Conservation (phyloP, 2,797 vertebrate species). For the Acanthiza pusilla region DNA sequence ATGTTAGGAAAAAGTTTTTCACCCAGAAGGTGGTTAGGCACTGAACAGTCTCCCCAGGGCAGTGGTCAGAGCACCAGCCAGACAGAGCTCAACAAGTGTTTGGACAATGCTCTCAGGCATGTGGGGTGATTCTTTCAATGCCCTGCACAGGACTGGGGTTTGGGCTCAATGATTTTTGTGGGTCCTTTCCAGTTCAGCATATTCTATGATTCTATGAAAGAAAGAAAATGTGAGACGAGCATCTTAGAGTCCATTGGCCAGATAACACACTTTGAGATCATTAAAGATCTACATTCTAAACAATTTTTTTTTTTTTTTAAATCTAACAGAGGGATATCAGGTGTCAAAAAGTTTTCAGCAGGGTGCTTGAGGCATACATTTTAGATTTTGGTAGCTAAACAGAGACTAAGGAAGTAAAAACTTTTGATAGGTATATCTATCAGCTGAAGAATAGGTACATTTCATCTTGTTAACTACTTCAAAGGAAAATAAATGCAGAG, state of each 20-base stretch:
- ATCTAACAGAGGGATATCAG: not conserved
- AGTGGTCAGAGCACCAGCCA: too few relatives aligned
- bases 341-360: not conserved
- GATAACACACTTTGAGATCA: not conserved
- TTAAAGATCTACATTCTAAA: not conserved
- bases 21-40: not conserved
- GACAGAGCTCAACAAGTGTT: not conserved
- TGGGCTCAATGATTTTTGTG: not conserved
- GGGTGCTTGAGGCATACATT: not conserved
- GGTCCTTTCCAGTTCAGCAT: not conserved
- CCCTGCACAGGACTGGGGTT: not conserved
- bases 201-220: not conserved
- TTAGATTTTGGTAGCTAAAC: not conserved
- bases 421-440: not conserved
- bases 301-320: not conserved
- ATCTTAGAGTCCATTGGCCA: not conserved
- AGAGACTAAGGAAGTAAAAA: not conserved
- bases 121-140: fast-evolving
- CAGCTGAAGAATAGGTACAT: not conserved
- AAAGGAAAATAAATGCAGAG: not conserved
- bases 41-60: not conserved
- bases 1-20: not conserved
- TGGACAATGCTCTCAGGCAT: not conserved
- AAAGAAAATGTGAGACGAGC: not conserved
- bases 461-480: not conserved